Base-by-base conservation (phyloP, 1,140 invertebrate genomes). In the Trichoplusia ni region DNA sequence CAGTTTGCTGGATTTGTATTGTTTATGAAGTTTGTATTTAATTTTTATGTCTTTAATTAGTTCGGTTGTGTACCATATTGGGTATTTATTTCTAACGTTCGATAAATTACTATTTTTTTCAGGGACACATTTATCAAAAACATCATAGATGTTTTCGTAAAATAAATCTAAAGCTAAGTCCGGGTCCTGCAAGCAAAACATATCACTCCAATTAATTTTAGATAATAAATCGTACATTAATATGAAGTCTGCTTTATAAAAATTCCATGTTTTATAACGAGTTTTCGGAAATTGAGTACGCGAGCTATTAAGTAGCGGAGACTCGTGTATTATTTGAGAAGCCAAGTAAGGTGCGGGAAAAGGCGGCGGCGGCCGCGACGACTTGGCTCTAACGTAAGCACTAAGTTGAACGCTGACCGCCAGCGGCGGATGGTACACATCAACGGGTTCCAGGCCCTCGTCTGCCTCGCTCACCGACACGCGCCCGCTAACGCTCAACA, bases 371-470 rank as follows among this genome's bases (percentile, higher is more conserved):
- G 27, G 25, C 2, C 27, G 29, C 8, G 31, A 2, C 6, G 18
- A 13, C 42, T n/a, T n/a, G n/a, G 4, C 1, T 11, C 13, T 2
- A 6, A 8, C 14, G 40, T 29, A 11, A 4, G 5, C 21, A 47
- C 46, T 4, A 38, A 21, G 19, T 6, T 8, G 2, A 19, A 1
- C 38, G n/a, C 9, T 7, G 16, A 56, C 58, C 1, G 6, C 47
- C 1, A 67, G 42, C 40, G 65, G 65, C 44, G 65, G 65, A 38
- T 68, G 65, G 6, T 63, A 53, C 25, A 18, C 8, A 21, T 68
- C 65, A 16, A 58, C 44, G 4, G 65, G 42, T 11, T 47, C 38
- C 9, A 73, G 51, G 2, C 54, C 49, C 19, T 62, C 67, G 21
- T 58, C 64, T 5, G 58, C 60, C 18, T 14, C 38, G n/a, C 35